Evolutionary conservation across 1,140 invertebrate species (phyloP).

Genomic region (Achroia grisella): DNA sequence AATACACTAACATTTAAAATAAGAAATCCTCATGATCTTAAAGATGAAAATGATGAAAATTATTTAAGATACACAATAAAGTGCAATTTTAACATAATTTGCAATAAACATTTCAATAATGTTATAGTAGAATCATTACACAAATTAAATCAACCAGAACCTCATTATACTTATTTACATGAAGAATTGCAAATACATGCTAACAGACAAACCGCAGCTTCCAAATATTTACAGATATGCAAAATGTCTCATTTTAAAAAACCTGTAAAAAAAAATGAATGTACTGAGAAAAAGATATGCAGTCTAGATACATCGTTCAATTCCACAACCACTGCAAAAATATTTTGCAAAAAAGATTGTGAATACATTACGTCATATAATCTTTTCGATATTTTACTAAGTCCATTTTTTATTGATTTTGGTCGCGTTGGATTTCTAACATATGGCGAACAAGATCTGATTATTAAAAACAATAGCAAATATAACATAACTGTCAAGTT

Average conservation of each 20-base stretch:
- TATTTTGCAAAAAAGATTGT: constrained; percentile 29
- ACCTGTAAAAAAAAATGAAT: constrained; percentile 22
- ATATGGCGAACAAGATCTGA: constrained; percentile 40
- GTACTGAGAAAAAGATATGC: constrained; percentile 27
- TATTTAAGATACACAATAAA: constrained; percentile 35
- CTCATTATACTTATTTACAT: constrained; percentile 40
- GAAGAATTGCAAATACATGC: constrained; percentile 28
- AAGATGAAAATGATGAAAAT: constrained; percentile 21
- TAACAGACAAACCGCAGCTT: constrained; percentile 22
- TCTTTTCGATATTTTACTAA: constrained; percentile 36
- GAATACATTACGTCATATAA: constrained; percentile 31
- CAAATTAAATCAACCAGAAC: constrained; percentile 33
- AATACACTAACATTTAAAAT: constrained; percentile 40
- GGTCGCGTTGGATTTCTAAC: constrained; percentile 41
- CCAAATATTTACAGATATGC: constrained; percentile 25
- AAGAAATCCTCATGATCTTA: constrained; percentile 30
- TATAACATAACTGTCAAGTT: constrained; percentile 40
- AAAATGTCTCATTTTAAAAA: constrained; percentile 22
- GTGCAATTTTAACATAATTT: constrained; percentile 33
- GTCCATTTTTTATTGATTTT: constrained; percentile 42
- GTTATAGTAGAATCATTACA: constrained; percentile 43
- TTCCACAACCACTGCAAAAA: constrained; percentile 7
- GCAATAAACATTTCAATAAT: constrained; percentile 19
- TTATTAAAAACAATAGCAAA: constrained; percentile 44
- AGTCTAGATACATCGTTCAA: constrained; percentile 8